These are phyloP conservation scores for Procambarus clarkii DNA, from an alignment of 1,140 invertebrate genomes.

Conservation along the genomic window DNA sequence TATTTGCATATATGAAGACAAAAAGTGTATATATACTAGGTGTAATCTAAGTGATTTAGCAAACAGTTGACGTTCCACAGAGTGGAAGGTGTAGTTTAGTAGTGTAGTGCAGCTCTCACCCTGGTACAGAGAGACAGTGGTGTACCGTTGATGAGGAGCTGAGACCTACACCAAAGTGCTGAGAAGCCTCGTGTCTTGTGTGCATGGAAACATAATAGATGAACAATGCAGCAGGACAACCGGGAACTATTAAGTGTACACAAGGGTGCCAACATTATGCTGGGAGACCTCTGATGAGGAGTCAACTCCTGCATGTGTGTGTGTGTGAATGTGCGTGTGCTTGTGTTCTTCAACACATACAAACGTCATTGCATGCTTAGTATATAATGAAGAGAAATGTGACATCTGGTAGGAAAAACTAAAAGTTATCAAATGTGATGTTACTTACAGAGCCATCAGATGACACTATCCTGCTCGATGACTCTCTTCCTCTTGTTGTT, in stretches of 20 bases:
- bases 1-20: background rate
- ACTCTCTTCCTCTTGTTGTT: background rate
- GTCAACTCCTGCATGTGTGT: background rate
- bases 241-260: too few species aligned
- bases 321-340: background rate
- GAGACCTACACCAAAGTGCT: too few species aligned
- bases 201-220: too few species aligned
- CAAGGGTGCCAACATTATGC: too few species aligned
- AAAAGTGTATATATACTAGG: background rate
- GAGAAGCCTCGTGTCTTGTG: too few species aligned
- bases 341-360: background rate
- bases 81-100: background rate
- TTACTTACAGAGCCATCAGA: background rate
- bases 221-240: too few species aligned
- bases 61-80: background rate
- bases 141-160: background rate
- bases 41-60: background rate
- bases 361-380: background rate
- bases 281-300: background rate
- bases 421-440: background rate
- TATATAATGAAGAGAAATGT: background rate
- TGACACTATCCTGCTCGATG: background rate
- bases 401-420: background rate
- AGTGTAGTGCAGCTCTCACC: background rate
- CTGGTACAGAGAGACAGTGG: background rate